Conservation (phyloP, 2,888 invertebrate genomes). For the Ophioninae sp. region DNA sequence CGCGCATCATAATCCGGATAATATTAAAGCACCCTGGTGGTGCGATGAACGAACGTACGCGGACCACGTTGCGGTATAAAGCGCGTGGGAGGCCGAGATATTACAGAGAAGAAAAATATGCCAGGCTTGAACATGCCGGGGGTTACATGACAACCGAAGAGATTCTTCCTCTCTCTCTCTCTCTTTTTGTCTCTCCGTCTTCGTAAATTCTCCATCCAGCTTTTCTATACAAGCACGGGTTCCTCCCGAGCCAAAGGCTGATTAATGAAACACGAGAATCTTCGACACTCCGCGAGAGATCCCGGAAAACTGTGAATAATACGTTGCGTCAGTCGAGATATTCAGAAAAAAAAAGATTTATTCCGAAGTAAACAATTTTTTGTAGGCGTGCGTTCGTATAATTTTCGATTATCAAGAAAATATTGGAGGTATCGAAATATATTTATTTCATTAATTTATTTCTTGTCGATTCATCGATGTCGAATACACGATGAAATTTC, state of each 20-base stretch:
- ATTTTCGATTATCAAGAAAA: constrained; percentile 14
- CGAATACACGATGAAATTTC: neutral
- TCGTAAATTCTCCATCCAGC: neutral
- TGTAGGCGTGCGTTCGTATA: neutral
- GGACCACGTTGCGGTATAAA: constrained; percentile 54
- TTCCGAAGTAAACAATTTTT: constrained; percentile 20
- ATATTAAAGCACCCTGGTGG: constrained; percentile 71
- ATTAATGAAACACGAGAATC: constrained; percentile 73
- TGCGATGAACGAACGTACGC: constrained; percentile 46
- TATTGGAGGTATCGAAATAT: neutral
- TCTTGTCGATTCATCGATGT: neutral
- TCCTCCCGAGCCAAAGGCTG: constrained; percentile 72
- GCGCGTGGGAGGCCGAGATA: constrained; percentile 71
- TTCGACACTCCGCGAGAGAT: constrained; percentile 48
- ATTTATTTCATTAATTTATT: neutral
- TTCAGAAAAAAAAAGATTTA: constrained; percentile 34
- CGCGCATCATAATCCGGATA: constrained; percentile 71
- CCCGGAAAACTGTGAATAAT: constrained; percentile 60
- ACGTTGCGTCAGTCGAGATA: constrained; percentile 18
- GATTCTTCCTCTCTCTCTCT: constrained; percentile 43
- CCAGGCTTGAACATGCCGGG: constrained; percentile 64
- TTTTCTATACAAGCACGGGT: constrained; percentile 10
- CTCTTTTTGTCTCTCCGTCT: neutral
- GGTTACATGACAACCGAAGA: constrained; percentile 72
- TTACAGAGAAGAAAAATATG: constrained; percentile 72